These are phyloP conservation scores for Platyrinchus mystaceus DNA, from an alignment of 2,797 vertebrate species.

Conservation along the genomic window DNA sequence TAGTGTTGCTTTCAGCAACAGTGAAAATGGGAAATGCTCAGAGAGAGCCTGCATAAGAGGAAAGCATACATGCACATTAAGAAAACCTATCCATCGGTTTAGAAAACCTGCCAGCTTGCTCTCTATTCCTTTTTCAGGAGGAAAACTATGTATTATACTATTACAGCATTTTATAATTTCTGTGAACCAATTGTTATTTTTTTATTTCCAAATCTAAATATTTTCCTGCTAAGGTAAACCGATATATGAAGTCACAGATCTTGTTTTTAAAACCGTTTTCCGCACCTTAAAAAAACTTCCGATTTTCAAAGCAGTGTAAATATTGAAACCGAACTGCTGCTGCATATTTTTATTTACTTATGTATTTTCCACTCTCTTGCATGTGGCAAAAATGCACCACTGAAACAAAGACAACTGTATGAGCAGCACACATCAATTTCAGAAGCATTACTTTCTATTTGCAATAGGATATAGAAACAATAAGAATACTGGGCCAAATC, in stretches of 20 bases:
- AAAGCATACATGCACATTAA: neutral
- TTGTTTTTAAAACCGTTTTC: neutral
- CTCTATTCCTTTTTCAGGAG: neutral
- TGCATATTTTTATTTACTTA: neutral
- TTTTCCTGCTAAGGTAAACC: neutral
- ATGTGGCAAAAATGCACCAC: neutral
- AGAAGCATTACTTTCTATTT: slow-evolving; percentile 54
- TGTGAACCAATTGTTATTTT: neutral
- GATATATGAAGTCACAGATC: neutral
- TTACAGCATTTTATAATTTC: neutral
- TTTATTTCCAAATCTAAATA: neutral
- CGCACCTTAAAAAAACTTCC: neutral
- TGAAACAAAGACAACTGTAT: slow-evolving; percentile 34
- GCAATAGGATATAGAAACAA: slow-evolving; percentile 70
- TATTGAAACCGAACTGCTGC: neutral
- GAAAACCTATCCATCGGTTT: neutral
- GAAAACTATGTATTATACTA: neutral
- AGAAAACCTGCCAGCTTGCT: neutral
- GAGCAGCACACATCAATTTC: neutral
- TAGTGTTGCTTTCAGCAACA: neutral
- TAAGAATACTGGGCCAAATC: slow-evolving; percentile 64
- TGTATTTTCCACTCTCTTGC: neutral
- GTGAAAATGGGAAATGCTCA: neutral
- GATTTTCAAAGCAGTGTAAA: neutral
- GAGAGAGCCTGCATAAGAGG: neutral